phyloP scores from a whole-genome alignment of 2,113 vertebrate species.

The Lepisosteus osseus region DNA sequence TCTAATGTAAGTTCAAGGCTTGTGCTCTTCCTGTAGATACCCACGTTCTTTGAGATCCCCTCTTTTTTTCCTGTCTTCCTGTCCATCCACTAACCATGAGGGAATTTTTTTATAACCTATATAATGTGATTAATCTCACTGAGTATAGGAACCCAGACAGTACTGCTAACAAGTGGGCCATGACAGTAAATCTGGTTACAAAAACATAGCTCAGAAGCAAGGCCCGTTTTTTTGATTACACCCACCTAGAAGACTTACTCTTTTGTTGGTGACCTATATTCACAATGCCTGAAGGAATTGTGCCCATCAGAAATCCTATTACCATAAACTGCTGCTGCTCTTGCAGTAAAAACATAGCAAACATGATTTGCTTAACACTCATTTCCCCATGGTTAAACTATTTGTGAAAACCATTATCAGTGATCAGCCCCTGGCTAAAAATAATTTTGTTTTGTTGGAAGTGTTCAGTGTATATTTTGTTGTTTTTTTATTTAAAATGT shows the following conservation, averaged over 20 bases:
- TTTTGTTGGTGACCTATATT: conserved; percentile 37
- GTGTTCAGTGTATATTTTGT: not conserved
- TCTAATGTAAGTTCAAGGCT: no score
- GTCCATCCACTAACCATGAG: no score
- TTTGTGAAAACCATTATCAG: conserved; percentile 20
- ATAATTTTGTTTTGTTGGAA: not conserved
- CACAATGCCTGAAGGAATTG: conserved; percentile 30
- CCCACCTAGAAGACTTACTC: conserved; percentile 23
- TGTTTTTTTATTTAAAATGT: not conserved
- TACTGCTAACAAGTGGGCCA: conserved; percentile 30
- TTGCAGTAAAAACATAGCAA: conserved; percentile 19
- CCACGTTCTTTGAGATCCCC: no score
- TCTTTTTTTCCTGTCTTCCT: no score
- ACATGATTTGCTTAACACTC: conserved; percentile 24
- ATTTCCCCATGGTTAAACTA: conserved; percentile 24
- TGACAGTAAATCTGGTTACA: conserved; percentile 7
- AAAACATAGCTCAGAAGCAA: not conserved
- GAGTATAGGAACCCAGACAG: not conserved
- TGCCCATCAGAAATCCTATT: conserved; percentile 38
- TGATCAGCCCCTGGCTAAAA: conserved; percentile 1
- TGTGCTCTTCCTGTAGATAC: no score
- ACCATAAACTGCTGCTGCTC: conserved; percentile 28
- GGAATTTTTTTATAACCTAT: no score
- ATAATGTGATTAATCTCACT: no score
- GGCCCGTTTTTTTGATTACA: conserved; percentile 3